Evolutionary conservation across 2,113 vertebrate genomes (phyloP), one percentile per base, ranked within the genome.

Genomic region (Laticauda laticaudata): DNA sequence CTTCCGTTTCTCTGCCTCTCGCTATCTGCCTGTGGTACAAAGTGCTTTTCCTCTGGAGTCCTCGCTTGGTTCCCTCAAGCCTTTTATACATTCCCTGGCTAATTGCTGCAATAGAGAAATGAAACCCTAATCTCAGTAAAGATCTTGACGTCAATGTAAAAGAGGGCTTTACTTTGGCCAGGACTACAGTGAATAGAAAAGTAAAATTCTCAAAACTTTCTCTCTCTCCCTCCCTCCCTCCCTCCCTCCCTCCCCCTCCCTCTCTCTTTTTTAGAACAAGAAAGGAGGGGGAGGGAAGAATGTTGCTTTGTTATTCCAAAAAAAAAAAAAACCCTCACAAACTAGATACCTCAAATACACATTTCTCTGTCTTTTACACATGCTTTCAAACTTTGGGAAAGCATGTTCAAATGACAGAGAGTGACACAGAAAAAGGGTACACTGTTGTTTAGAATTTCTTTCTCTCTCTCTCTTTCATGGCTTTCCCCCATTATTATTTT

Each of bases 91-190:
- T 98, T 98, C 98, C 97, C 98, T 96, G 96, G 98, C 98, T 98
- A 98, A 98, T 98, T 98, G 98, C 98, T 97, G 97, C 98, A 98
- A 98, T 98, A 98, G 97, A 98, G 98, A 98, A 98, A 98, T 98
- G 98, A 98, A 98, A 97, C 97, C 98, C 98, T 98, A 98, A 99
- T 99, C 98, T 99, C 98, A 97, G 97, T 97, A 98, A 97, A 97
- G 98, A 98, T 98, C 98, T 98, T 99, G 98, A 99, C 98, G 98
- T 99, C 99, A 99, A 97, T 97, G 97, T 97, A 97, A 97, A 98
- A 98, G 97, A 98, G 98, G 98, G 98, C 98, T 98, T 98, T 98
- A 97, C 98, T 98, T 98, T 98, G 97, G 97, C 98, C 97, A 97
- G 98, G 95, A 96, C 95, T 97, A 96, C 98, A 97, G 97, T 98